Percentiles rank a stretch among this genome's conserved stretches.
Evolutionary conservation across 2,113 vertebrate genomes (phyloP).

Genomic region (Nicator chloris): DNA sequence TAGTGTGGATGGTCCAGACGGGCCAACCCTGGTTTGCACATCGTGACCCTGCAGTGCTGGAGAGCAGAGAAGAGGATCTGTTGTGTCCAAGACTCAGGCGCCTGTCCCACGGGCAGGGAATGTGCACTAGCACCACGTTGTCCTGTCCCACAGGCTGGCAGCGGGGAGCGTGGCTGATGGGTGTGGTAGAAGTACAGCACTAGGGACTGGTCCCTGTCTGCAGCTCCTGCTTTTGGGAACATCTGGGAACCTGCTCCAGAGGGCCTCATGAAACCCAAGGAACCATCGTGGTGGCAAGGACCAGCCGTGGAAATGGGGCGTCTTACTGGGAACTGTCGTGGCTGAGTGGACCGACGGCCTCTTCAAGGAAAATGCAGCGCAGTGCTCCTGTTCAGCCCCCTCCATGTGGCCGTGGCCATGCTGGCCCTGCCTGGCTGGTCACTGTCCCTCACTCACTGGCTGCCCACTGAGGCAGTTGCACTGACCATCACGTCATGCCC

Average conservation of each 20-base stretch:
- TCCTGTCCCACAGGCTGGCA: background rate
- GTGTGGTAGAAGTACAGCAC: background rate
- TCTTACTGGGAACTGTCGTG: background rate
- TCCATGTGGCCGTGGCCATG: rapidly evolving
- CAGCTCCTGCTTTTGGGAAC: background rate
- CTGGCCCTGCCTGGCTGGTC: background rate
- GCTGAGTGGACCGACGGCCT: rapidly evolving
- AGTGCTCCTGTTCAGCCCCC: rapidly evolving
- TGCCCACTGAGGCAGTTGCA: background rate
- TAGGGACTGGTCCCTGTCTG: background rate
- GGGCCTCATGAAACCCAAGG: background rate
- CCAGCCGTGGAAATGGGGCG: rapidly evolving
- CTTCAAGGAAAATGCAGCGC: rapidly evolving
- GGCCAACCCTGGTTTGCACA: background rate
- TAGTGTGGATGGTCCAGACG: rapidly evolving
- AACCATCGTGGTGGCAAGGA: background rate
- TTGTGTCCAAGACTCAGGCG: background rate
- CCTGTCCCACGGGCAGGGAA: rapidly evolving
- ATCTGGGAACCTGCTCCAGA: background rate
- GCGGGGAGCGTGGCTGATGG: rapidly evolving
- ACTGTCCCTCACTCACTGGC: background rate
- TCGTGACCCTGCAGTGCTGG: rapidly evolving
- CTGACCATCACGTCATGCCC: background rate
- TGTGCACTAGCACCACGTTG: rapidly evolving
- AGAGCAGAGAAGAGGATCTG: background rate